phyloP scores from a whole-genome alignment of 2,797 vertebrate species.

The Poecilia velifera region DNA sequence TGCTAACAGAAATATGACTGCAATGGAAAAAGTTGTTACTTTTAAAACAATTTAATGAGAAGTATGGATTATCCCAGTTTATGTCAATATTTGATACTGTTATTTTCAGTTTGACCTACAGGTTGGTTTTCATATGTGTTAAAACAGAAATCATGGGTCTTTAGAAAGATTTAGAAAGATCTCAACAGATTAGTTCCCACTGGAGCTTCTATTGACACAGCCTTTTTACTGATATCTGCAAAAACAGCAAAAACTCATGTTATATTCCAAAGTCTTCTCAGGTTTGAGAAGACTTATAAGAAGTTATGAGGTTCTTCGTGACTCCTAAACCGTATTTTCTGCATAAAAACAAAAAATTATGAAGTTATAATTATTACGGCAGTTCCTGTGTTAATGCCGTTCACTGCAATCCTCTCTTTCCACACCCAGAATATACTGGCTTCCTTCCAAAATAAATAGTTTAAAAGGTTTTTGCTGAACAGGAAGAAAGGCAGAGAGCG shows the following conservation, averaged over 20 bases:
- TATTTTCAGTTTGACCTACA: neutral
- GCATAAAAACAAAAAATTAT: neutral
- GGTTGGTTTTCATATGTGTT: conserved; percentile 40
- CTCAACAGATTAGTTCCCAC: neutral
- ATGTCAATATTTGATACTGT: neutral
- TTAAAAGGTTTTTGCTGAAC: neutral
- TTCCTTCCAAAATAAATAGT: neutral
- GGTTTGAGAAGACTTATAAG: neutral
- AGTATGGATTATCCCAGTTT: neutral
- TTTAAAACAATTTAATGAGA: neutral
- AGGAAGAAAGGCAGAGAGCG: neutral
- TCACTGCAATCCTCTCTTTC: neutral
- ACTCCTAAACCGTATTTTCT: neutral
- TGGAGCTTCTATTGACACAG: neutral
- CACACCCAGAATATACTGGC: neutral
- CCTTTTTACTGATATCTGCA: neutral
- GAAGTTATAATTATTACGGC: neutral
- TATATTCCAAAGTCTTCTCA: neutral
- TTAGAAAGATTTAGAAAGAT: neutral
- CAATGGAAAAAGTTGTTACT: neutral
- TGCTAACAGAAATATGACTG: neutral
- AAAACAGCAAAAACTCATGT: neutral
- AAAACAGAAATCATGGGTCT: conserved; percentile 20
- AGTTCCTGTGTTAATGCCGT: neutral
- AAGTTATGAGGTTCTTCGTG: neutral